A percentile compares a stretch with the other conserved stretches of the same genome.
phyloP scores from a whole-genome alignment of 2,888 invertebrate species.

The Brachycybe producta region DNA sequence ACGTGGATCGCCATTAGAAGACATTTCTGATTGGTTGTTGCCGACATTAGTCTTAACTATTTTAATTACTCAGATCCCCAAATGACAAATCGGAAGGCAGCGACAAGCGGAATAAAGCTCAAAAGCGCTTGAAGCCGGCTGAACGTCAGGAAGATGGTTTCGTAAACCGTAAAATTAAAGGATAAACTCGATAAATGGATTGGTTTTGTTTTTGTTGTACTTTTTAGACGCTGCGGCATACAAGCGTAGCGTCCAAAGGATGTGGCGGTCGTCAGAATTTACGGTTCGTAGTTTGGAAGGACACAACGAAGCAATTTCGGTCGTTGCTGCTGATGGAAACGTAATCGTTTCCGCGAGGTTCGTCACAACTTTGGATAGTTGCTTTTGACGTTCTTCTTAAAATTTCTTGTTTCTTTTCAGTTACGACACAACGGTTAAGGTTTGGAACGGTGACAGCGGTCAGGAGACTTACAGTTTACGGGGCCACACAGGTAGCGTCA shows the following conservation, averaged over 20 bases:
- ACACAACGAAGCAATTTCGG: conserved; percentile 17
- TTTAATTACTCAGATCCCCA: neutral
- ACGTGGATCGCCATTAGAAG: no score
- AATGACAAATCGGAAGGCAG: no score
- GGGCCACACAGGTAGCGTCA: conserved; percentile 22
- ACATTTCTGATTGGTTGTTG: no score
- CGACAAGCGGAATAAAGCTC: no score
- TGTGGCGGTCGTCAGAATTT: conserved; percentile 15
- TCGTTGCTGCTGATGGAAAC: conserved; percentile 16
- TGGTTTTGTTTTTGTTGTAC: no score
- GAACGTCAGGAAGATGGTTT: neutral
- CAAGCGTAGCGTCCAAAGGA: conserved; percentile 1
- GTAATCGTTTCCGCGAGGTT: conserved; percentile 18
- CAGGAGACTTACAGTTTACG: conserved; percentile 20
- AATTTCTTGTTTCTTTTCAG: conserved; percentile 15
- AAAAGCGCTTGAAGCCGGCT: no score
- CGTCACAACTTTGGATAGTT: neutral
- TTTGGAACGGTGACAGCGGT: conserved; percentile 21
- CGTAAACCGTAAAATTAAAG: no score
- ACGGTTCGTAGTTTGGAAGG: conserved; percentile 15
- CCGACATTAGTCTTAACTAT: no score
- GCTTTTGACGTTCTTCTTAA: neutral
- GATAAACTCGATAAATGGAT: no score
- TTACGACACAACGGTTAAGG: conserved; percentile 23
- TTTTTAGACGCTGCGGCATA: no score